Conservation (phyloP, 2,113 vertebrate genomes). For the Gobiocypris rarus region DNA sequence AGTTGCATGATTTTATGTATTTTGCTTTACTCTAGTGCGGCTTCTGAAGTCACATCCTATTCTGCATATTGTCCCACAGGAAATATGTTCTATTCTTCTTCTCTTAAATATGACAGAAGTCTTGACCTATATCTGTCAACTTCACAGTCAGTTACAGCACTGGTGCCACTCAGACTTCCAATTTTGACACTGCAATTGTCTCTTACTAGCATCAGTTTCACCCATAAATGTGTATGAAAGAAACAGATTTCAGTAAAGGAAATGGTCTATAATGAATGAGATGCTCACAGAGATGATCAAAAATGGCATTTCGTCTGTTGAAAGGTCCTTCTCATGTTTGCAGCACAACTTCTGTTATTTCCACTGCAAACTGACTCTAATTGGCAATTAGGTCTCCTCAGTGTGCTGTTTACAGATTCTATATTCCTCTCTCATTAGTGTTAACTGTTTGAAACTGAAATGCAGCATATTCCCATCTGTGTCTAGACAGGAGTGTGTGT, state of each 20-base stretch:
- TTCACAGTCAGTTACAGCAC: background rate
- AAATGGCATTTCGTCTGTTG: conserved; percentile 2
- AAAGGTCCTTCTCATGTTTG: conserved; percentile 29
- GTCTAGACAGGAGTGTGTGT: conserved; percentile 9
- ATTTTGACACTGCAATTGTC: background rate
- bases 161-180: conserved; percentile 1
- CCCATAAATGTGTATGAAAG: background rate
- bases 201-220: background rate
- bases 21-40: background rate
- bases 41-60: background rate
- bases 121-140: conserved; percentile 29
- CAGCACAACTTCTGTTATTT: conserved; percentile 23
- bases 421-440: conserved; percentile 24
- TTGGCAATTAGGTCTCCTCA: conserved; percentile 53
- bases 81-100: background rate
- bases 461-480: conserved; percentile 4
- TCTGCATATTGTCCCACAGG: conserved; percentile 16
- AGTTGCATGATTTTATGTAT: background rate
- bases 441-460: background rate
- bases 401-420: conserved; percentile 40
- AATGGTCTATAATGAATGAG: background rate
- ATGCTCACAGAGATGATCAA: background rate
- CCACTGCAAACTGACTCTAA: conserved; percentile 50
- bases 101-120: background rate
- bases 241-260: background rate